Evolutionary conservation across 2,113 vertebrate genomes (phyloP), one percentile per base, ranked within the genome.

Genomic region (Tylochromis polylepis): DNA sequence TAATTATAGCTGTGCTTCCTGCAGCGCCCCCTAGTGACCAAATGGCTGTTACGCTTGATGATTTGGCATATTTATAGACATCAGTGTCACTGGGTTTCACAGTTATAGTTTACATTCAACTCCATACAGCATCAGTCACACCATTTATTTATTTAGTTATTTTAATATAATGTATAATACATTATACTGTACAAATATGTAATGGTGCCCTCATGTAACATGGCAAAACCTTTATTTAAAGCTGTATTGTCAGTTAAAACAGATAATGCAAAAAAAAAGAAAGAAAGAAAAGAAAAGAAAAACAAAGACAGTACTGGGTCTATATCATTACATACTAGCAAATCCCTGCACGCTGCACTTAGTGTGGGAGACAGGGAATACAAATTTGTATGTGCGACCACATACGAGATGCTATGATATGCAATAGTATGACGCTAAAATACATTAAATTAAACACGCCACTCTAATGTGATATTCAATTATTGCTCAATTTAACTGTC

Each of bases 1-100:
- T n/a, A 70, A 70, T 43, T 24, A 70, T 36, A 70, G n/a, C 7
- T 70, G 36, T 24, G 62, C 34, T 67, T 24, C 7, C 62, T 70
- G n/a, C 1, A 70, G n/a, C 3, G 1, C 7, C n/a, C 36, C n/a
- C 62, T 3, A 38, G 62, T 22, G 62, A 41, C 36, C 20, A 65
- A 36, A 65, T 1, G 18, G 31, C 60, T 65, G 1, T 12, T 65
- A 65, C 60, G 36, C 31, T n/a, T 36, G 31, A 36, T 65, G 31
- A 65, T n/a, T 10, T n/a, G n/a, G 36, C 31, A 36, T n/a, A 36
- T 36, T 36, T 12, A 70, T 67, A 15, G 24, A 22, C 0, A 36
- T 70, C 36, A 41, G 0, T 70, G 62, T 1, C 36, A 62, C 12
- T 36, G 0, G 18, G 31, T 65, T 65, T 36, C 3, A 1, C 1